Percentiles rank a stretch among this genome's conserved stretches.
These are phyloP conservation scores for Toxotes jaculatrix DNA, from an alignment of 2,113 vertebrate species.

Conservation along the genomic window DNA sequence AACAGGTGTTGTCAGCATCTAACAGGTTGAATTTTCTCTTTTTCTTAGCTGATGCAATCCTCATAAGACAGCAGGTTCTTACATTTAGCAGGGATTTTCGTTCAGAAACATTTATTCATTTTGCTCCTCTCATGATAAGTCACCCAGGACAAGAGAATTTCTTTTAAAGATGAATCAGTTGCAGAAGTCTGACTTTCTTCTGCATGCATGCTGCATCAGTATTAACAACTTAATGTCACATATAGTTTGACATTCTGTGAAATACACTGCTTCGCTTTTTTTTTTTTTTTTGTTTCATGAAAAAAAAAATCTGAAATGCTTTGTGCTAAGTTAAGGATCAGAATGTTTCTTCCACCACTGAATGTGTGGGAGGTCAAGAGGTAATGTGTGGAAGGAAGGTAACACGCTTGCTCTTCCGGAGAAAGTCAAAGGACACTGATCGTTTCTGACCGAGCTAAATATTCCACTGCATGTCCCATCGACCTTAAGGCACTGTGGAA, in stretches of 20 bases:
- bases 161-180: neutral
- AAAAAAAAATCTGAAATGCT: too few relatives aligned
- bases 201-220: neutral
- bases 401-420: too few relatives aligned
- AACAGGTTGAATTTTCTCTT: conserved; percentile 50
- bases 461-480: conserved; percentile 26
- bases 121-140: conserved; percentile 18
- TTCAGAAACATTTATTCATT: conserved; percentile 30
- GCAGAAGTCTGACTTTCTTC: conserved; percentile 17
- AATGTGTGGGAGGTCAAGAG: too few relatives aligned
- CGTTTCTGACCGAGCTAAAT: neutral
- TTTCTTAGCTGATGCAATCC: conserved; percentile 37
- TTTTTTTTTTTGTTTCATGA: too few relatives aligned
- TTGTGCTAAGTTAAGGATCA: too few relatives aligned
- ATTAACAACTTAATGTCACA: neutral
- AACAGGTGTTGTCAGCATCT: conserved; percentile 65
- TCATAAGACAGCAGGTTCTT: neutral
- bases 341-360: too few relatives aligned
- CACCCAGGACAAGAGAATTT: neutral
- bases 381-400: too few relatives aligned
- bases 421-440: neutral
- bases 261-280: too few relatives aligned
- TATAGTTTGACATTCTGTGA: neutral
- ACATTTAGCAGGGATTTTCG: conserved; percentile 10
- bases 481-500: conserved; percentile 37